Evolutionary conservation across 2,113 vertebrate species (phyloP).

Genomic region (Tamias sibiricus): DNA sequence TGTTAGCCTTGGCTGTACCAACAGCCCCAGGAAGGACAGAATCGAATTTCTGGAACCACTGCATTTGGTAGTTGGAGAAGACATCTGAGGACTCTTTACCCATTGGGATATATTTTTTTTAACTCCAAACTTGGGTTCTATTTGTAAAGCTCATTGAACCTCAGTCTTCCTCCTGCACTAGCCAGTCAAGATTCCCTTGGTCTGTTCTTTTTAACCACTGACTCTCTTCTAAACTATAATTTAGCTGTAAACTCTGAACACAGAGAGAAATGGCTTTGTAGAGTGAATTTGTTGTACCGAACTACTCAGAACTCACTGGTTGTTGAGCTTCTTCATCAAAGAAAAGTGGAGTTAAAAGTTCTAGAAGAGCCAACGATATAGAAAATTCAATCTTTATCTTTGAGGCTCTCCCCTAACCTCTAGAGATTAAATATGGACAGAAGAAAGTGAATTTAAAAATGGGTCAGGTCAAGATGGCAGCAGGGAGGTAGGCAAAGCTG

Average conservation of each 20-base stretch:
- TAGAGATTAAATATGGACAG: background rate
- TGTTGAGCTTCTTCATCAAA: background rate
- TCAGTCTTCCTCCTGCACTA: background rate
- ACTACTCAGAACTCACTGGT: background rate
- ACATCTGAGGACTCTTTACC: background rate
- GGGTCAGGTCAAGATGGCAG: background rate
- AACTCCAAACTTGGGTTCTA: background rate
- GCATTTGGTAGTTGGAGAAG: background rate
- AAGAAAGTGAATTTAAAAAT: conserved; percentile 22
- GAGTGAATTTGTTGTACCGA: background rate
- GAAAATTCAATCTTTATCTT: background rate
- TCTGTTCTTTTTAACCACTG: background rate
- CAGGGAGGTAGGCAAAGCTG: background rate
- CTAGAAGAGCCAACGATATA: background rate
- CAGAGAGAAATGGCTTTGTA: background rate
- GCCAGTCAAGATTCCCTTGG: background rate
- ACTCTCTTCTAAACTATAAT: background rate
- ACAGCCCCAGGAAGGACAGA: background rate
- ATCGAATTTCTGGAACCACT: background rate
- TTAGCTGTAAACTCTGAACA: background rate
- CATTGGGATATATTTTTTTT: background rate
- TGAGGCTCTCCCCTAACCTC: background rate
- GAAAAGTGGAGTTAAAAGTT: background rate
- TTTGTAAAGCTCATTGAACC: background rate
- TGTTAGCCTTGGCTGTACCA: background rate